phyloP scores from a whole-genome alignment of 2,113 vertebrate species.

The Pachypanchax playfairii region DNA sequence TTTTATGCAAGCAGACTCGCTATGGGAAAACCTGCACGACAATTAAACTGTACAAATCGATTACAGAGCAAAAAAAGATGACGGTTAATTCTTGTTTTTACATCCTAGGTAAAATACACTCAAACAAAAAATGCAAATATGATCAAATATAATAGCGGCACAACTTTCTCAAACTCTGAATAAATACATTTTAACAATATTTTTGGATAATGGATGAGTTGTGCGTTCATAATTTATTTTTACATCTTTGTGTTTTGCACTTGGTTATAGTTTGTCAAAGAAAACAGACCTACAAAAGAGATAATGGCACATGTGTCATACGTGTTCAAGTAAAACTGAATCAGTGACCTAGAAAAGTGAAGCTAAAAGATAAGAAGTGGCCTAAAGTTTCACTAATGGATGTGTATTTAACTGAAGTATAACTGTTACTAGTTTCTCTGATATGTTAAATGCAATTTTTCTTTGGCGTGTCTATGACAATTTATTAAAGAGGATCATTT shows the following conservation, averaged over 20 bases:
- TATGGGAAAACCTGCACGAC: constrained; percentile 19
- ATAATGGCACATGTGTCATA: not conserved
- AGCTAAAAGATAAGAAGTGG: not conserved
- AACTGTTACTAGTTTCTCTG: constrained; percentile 39
- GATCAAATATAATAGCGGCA: constrained; percentile 8
- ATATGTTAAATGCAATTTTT: constrained; percentile 29
- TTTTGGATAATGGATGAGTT: constrained; percentile 4
- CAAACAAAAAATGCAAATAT: not conserved
- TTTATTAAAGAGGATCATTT: constrained; percentile 62
- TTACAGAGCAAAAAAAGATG: constrained; percentile 13
- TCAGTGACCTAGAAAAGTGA: constrained; percentile 21
- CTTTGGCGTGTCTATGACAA: constrained; percentile 48
- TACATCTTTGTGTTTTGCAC: constrained; percentile 21
- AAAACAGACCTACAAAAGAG: constrained; percentile 7
- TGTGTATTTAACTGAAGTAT: constrained; percentile 30
- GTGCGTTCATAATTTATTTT: constrained; percentile 11
- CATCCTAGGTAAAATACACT: constrained; percentile 5
- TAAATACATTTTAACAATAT: constrained; percentile 6
- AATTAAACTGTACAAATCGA: constrained; percentile 44
- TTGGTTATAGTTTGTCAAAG: not conserved
- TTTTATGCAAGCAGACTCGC: constrained; percentile 12
- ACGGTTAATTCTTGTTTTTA: constrained; percentile 17
- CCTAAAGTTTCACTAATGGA: constrained; percentile 6
- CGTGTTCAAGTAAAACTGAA: constrained; percentile 13
- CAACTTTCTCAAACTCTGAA: constrained; percentile 11